Conservation (phyloP, 1,140 invertebrate genomes). For the Drosophila subobscura region DNA sequence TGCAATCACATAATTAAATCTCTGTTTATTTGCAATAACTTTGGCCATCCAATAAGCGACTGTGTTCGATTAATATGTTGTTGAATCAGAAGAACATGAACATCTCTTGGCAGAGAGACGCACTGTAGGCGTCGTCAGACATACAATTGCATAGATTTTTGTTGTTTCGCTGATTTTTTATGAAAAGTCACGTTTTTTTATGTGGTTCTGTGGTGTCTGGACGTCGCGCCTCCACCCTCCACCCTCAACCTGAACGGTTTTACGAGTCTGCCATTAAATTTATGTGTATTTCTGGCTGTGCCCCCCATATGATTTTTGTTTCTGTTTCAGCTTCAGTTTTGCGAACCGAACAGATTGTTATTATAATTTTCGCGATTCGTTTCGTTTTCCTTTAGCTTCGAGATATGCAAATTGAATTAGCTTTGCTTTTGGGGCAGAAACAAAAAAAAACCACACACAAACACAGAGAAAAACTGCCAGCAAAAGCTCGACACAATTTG, state of each 20-base stretch:
- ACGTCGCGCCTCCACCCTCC: not conserved
- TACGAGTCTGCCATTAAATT: slow-evolving; percentile 56
- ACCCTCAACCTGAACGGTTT: slow-evolving; percentile 20
- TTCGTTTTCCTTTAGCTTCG: slow-evolving; percentile 23
- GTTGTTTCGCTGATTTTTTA: slow-evolving; percentile 24
- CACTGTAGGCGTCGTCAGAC: slow-evolving; percentile 18
- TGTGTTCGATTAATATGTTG: slow-evolving; percentile 5
- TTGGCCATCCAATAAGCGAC: not conserved
- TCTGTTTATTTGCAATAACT: no score
- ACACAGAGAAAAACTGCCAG: slow-evolving; percentile 18
- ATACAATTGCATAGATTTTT: slow-evolving; percentile 16
- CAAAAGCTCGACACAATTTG: slow-evolving; percentile 39
- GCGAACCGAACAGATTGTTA: slow-evolving; percentile 37
- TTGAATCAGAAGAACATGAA: not conserved
- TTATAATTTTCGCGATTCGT: slow-evolving; percentile 44
- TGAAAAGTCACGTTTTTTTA: slow-evolving; percentile 73
- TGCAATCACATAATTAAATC: no score
- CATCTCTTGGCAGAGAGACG: slow-evolving; percentile 4
- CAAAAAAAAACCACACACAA: slow-evolving; percentile 8
- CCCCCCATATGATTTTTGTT: no score
- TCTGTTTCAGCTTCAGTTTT: slow-evolving; percentile 20
- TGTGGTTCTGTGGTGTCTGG: slow-evolving; percentile 25
- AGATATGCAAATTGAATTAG: slow-evolving; percentile 53
- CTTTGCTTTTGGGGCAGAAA: slow-evolving; percentile 15
- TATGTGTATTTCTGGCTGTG: slow-evolving; percentile 48